Evolutionary conservation across 2,797 vertebrate species (phyloP), one percentile per base, ranked within the genome.

Genomic region (Menidia menidia): DNA sequence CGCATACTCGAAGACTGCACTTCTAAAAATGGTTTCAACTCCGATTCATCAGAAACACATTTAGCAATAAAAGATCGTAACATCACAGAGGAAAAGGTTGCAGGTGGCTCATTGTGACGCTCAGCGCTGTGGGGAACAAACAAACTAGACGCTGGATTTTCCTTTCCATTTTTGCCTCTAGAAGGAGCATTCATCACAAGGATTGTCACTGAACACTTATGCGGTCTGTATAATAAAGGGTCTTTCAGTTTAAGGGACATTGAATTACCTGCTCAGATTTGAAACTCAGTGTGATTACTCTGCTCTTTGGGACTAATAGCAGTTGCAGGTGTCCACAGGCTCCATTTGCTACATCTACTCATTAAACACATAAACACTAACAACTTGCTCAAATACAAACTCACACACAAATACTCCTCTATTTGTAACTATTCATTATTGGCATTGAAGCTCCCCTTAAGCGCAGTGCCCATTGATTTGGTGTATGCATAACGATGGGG

Each of bases 271-370:
- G 78, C 64, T 82, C 68, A 61, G 33, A 86, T 85, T 67, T 71
- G 56, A 87, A 85, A 84, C 57, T 53, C 60, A 14, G 45, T 14
- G 69, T 86, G 82, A 89, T 89, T 87, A 85, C 80, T 72, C 71
- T 77, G 67, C 74, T 75, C 78, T 79, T 64, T 80, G 64, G 70
- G 71, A 80, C 79, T 89, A 82, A 89, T 88, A 71, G 71, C 53
- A 83, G 48, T 79, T 87, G 86, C 88, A 86, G 89, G 87, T 89
- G 87, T 88, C 83, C 87, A 88, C 63, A 71, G 81, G 80, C 86
- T 80, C 53, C 4, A 10, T 80, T 72, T 73, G 77, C 75, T 81
- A 77, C 73, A 67, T 83, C 81, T 80, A 78, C 83, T 89, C 73
- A 83, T 88, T 88, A 80, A 57, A 75, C 60, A 81, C 70, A 82